These are phyloP conservation scores for Hirtodrosophila trivittata DNA, from an alignment of 2,888 invertebrate species.

Conservation along the genomic window DNA sequence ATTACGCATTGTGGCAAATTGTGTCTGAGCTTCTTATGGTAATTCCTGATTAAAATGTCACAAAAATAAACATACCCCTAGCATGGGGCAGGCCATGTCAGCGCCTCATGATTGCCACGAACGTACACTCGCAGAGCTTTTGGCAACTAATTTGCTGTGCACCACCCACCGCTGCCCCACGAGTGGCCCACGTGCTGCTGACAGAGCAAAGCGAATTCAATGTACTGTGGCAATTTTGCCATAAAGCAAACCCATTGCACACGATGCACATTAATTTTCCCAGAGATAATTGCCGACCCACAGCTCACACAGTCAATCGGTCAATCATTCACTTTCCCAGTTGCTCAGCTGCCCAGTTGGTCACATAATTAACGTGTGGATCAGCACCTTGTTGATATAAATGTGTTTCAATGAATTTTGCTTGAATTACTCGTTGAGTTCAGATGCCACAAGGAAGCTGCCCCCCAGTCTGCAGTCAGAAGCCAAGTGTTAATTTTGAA, in stretches of 20 bases:
- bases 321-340: slow-evolving; percentile 17
- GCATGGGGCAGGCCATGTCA: slow-evolving; percentile 5
- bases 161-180: slow-evolving; percentile 3
- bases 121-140: slow-evolving; percentile 25
- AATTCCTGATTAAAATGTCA: slow-evolving; percentile 33
- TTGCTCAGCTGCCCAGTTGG: slow-evolving; percentile 22
- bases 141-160: slow-evolving; percentile 21
- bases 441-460: background rate
- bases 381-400: slow-evolving; percentile 25
- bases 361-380: slow-evolving; percentile 55
- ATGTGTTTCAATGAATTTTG: slow-evolving; percentile 53
- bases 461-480: slow-evolving; percentile 20
- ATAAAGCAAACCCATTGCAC: slow-evolving; percentile 44
- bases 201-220: slow-evolving; percentile 29
- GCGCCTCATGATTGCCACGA: slow-evolving; percentile 26
- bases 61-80: slow-evolving; percentile 30
- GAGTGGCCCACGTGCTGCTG: slow-evolving; percentile 14
- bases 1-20: slow-evolving; percentile 54
- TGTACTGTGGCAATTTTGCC: slow-evolving; percentile 46
- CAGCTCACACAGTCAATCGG: slow-evolving; percentile 5
- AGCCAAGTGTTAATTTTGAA: slow-evolving; percentile 51
- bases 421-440: slow-evolving; percentile 17
- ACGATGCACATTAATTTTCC: slow-evolving; percentile 62
- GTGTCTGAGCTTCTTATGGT: slow-evolving; percentile 26
- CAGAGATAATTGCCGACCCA: slow-evolving; percentile 41